Evolutionary conservation across 2,113 vertebrate genomes (phyloP).

Genomic region (Gymnogyps californianus): DNA sequence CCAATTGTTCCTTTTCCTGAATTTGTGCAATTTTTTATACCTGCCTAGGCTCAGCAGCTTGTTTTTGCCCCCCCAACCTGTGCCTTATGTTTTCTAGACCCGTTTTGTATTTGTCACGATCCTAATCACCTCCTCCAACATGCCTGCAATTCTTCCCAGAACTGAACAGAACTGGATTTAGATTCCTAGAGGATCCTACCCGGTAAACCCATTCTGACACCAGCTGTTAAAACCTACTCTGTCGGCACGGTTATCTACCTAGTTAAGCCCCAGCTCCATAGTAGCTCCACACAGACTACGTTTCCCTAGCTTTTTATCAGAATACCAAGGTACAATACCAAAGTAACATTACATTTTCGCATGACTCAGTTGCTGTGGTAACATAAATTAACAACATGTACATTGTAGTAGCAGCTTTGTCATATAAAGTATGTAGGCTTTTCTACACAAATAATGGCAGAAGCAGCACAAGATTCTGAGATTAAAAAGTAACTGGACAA

Average conservation of each 20-base stretch:
- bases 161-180: neutral
- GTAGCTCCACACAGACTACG: neutral
- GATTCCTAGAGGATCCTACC: neutral
- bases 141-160: neutral
- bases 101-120: neutral
- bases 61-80: neutral
- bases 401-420: neutral
- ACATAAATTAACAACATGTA: slow-evolving; percentile 24
- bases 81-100: neutral
- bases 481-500: neutral
- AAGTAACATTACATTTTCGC: neutral
- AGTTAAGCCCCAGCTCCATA: neutral
- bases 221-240: neutral
- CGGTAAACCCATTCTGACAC: neutral
- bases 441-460: neutral
- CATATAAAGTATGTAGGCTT: neutral
- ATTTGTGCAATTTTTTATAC: neutral
- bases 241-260: accelerated
- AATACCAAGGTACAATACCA: neutral
- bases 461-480: neutral
- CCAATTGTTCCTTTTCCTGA: neutral
- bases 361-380: slow-evolving; percentile 40
- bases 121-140: neutral
- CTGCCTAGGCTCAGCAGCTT: neutral
- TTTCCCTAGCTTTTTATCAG: neutral